These are phyloP conservation scores for Lucilia cuprina DNA, from an alignment of 1,140 invertebrate species.

Conservation along the genomic window DNA sequence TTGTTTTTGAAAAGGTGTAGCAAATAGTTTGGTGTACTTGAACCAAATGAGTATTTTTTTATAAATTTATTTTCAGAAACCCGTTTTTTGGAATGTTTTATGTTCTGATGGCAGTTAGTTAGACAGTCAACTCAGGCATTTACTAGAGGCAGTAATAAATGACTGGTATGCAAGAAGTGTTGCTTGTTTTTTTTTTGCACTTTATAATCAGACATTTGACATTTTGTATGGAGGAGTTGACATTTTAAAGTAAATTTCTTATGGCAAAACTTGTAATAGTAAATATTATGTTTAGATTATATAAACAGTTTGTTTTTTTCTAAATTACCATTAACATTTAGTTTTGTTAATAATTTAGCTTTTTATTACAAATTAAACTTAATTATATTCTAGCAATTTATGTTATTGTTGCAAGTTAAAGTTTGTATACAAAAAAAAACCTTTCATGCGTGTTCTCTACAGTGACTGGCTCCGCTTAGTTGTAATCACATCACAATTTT, in stretches of 20 bases:
- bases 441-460: not conserved
- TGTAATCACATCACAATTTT: not conserved
- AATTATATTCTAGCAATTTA: too few relatives aligned
- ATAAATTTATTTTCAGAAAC: not conserved
- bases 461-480: too few relatives aligned
- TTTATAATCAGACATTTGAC: not conserved
- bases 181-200: not conserved
- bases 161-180: not conserved
- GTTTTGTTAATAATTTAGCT: too few relatives aligned
- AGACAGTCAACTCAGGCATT: not conserved
- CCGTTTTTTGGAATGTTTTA: not conserved
- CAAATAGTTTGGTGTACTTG: constrained; percentile 5
- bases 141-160: not conserved
- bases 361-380: too few relatives aligned
- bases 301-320: too few relatives aligned
- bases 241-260: not conserved
- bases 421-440: not conserved
- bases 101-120: not conserved
- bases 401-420: too few relatives aligned
- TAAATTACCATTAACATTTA: too few relatives aligned
- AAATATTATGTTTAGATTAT: too few relatives aligned
- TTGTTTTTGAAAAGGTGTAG: not conserved
- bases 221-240: not conserved
- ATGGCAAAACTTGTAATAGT: too few relatives aligned
- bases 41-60: not conserved